Percentiles rank a stretch among this genome's conserved stretches.
phyloP scores from a whole-genome alignment of 2,888 invertebrate species.

The Volucella inflata region DNA sequence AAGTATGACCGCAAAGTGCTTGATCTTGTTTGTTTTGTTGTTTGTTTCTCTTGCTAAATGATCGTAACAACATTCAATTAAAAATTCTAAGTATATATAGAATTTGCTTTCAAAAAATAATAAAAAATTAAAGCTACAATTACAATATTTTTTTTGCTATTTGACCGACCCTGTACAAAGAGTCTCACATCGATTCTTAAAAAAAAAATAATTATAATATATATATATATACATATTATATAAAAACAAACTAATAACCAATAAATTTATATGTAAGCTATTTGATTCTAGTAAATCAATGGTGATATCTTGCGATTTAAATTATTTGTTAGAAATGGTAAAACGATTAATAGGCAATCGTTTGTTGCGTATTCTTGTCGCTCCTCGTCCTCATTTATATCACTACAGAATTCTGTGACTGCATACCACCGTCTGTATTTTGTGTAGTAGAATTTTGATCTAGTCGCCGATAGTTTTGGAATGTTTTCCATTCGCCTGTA shows the following conservation, averaged over 20 bases:
- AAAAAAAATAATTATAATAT: conserved; percentile 1
- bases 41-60: conserved; percentile 2
- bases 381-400: conserved; percentile 77
- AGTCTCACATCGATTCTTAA: conserved; percentile 19
- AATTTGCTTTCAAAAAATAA: conserved; percentile 36
- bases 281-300: conserved; percentile 44
- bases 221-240: background rate
- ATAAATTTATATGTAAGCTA: conserved; percentile 12
- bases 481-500: conserved; percentile 98
- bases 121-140: conserved; percentile 49
- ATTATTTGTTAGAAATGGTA: conserved; percentile 46
- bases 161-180: conserved; percentile 32
- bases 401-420: conserved; percentile 80
- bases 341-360: conserved; percentile 40
- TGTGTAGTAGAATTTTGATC: conserved; percentile 84
- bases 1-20: conserved; percentile 20
- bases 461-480: conserved; percentile 94
- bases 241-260: conserved; percentile 27
- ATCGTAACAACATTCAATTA: conserved; percentile 4
- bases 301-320: conserved; percentile 10
- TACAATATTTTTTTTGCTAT: conserved; percentile 28
- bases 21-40: background rate
- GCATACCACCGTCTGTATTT: conserved; percentile 77
- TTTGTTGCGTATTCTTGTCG: conserved; percentile 41
- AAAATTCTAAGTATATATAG: background rate